A percentile compares a stretch with the other conserved stretches of the same genome.
phyloP scores from a whole-genome alignment of 2,113 vertebrate species.

The Pachypanchax playfairii region DNA sequence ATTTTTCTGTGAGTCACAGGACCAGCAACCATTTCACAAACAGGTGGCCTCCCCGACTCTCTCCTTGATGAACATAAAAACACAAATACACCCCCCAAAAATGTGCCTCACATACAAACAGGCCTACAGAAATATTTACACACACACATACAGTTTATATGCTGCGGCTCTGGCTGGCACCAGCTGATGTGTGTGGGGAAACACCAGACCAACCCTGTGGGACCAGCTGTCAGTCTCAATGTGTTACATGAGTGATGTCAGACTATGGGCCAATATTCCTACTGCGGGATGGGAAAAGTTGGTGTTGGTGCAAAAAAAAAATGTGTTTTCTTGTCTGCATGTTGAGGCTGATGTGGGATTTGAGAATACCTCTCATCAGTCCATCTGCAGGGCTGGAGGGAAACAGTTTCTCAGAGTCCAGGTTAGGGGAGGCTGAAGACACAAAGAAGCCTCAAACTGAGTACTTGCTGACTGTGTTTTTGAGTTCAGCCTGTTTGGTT shows the following conservation, averaged over 20 bases:
- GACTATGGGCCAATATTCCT: conserved; percentile 25
- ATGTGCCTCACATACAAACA: background rate
- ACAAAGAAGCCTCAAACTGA: conserved; percentile 30
- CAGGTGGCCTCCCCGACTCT: conserved; percentile 33
- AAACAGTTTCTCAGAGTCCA: conserved; percentile 21
- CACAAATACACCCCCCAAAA: conserved; percentile 27
- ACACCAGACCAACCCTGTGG: conserved; percentile 56
- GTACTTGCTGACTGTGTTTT: conserved; percentile 40
- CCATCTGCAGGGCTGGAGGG: conserved; percentile 30
- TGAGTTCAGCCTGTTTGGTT: conserved; percentile 5
- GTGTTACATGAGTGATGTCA: conserved; percentile 63
- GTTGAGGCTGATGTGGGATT: conserved; percentile 30
- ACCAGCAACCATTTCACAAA: conserved; percentile 1
- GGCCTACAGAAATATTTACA: conserved; percentile 16
- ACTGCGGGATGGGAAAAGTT: conserved; percentile 44
- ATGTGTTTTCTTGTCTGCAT: conserved; percentile 21
- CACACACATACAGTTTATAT: conserved; percentile 43
- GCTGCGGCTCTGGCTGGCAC: conserved; percentile 47
- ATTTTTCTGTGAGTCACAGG: conserved; percentile 10
- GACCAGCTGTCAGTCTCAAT: conserved; percentile 48
- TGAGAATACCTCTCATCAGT: conserved; percentile 41
- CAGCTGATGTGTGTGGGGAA: conserved; percentile 38
- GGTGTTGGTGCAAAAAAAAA: conserved; percentile 17
- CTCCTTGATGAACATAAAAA: conserved; percentile 27
- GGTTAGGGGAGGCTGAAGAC: conserved; percentile 51